Conservation (phyloP, 1,140 invertebrate genomes). For the Hylaeus anthracinus region DNA sequence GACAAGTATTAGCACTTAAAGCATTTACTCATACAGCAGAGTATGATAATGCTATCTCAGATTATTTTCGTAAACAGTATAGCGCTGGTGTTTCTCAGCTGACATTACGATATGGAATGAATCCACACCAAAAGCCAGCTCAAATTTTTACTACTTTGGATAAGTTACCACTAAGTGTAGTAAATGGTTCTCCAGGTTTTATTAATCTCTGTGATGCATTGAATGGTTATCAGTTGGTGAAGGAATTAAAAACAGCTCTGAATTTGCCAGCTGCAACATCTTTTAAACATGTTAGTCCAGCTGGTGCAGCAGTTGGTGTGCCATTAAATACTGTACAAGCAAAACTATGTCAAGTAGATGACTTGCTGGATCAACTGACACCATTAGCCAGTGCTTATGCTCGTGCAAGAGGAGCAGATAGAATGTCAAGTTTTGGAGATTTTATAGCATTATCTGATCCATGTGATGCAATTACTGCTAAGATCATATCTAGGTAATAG, state of each 20-base stretch:
- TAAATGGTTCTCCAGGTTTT: constrained; percentile 98
- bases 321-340: constrained; percentile 89
- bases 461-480: constrained; percentile 94
- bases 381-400: constrained; percentile 97
- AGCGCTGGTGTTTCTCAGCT: constrained; percentile 89
- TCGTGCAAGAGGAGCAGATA: constrained; percentile 96
- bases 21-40: constrained; percentile 97
- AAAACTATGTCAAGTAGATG: constrained; percentile 96
- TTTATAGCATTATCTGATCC: constrained; percentile 96
- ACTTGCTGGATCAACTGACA: constrained; percentile 88
- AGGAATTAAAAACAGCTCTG: constrained; percentile 91
- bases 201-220: constrained; percentile 99
- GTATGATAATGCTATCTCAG: constrained; percentile 96
- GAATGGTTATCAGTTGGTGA: constrained; percentile 98
- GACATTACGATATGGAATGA: constrained; percentile 97
- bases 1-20: constrained; percentile 90
- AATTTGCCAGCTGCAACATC: constrained; percentile 95
- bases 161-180: constrained; percentile 92
- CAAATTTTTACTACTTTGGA: constrained; percentile 93
- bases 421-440: constrained; percentile 99
- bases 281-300: constrained; percentile 98
- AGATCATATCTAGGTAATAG: constrained; percentile 84
- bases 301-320: constrained; percentile 95
- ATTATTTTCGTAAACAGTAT: constrained; percentile 97
- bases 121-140: constrained; percentile 98